A percentile compares a stretch with the other conserved stretches of the same genome.
These are phyloP conservation scores for Trilocha varians DNA, from an alignment of 2,888 invertebrate genomes.

Conservation along the genomic window DNA sequence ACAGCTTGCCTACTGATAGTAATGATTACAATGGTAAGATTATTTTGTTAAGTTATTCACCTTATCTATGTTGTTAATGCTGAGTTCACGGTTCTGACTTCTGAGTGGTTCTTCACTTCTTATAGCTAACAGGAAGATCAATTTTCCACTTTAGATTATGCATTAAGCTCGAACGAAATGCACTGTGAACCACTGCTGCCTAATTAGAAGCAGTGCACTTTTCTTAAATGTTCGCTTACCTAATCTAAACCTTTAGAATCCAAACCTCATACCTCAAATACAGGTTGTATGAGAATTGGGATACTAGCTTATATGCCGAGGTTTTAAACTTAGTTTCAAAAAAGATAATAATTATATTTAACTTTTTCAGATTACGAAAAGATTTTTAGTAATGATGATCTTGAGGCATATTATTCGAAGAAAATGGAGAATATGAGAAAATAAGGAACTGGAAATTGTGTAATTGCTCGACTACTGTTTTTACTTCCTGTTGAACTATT, in stretches of 20 bases:
- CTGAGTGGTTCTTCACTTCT: too few relatives aligned
- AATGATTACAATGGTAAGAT: constrained; percentile 16
- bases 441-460: constrained; percentile 14
- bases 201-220: too few relatives aligned
- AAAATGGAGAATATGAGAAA: constrained; percentile 36
- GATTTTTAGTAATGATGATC: constrained; percentile 23
- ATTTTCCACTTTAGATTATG: too few relatives aligned
- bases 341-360: background rate
- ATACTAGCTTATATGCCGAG: too few relatives aligned
- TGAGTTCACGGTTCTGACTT: too few relatives aligned
- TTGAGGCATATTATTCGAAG: constrained; percentile 32
- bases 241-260: too few relatives aligned
- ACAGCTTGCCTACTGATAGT: constrained; percentile 38
- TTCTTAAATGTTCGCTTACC: too few relatives aligned
- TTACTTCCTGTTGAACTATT: background rate
- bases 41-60: constrained; percentile 29
- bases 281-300: too few relatives aligned
- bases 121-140: too few relatives aligned
- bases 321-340: background rate
- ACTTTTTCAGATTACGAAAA: constrained; percentile 27
- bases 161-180: too few relatives aligned
- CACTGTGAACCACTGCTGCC: too few relatives aligned
- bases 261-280: too few relatives aligned
- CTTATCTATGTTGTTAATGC: background rate
- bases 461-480: background rate